These are phyloP conservation scores for Limnephilus rhombicus DNA, from an alignment of 2,888 invertebrate species.

Conservation along the genomic window DNA sequence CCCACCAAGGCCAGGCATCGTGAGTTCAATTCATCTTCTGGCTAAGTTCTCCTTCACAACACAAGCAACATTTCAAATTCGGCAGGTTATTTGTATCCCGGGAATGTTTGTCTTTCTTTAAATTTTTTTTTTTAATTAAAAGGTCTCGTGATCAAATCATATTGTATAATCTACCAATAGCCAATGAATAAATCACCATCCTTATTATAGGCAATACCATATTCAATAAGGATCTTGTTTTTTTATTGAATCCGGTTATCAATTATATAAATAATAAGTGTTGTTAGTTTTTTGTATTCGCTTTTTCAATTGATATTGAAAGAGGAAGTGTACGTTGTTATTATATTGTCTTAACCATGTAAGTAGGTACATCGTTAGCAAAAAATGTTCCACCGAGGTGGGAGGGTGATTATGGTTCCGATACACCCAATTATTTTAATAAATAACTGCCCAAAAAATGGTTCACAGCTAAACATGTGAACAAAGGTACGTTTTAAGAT, in stretches of 20 bases:
- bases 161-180: neutral
- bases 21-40: too few species aligned
- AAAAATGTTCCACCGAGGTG: neutral
- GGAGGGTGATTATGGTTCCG: neutral
- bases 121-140: too few species aligned
- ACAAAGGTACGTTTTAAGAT: too few species aligned
- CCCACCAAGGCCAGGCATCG: too few species aligned
- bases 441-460: neutral
- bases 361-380: neutral
- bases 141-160: neutral
- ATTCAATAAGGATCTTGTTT: neutral
- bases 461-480: too few species aligned
- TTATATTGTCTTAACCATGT: neutral
- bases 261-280: neutral
- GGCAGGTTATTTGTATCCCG: too few species aligned
- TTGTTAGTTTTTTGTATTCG: neutral
- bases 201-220: neutral
- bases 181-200: neutral
- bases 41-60: too few species aligned
- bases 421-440: neutral
- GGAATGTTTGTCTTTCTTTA: too few species aligned
- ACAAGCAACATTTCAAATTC: too few species aligned
- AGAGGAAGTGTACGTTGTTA: neutral
- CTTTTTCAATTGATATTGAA: neutral
- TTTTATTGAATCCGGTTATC: constrained; percentile 3